A percentile compares a stretch with the other conserved stretches of the same genome.
Evolutionary conservation across 2,797 vertebrate genomes (phyloP).

Genomic region (Schizopygopsis pylzovi): DNA sequence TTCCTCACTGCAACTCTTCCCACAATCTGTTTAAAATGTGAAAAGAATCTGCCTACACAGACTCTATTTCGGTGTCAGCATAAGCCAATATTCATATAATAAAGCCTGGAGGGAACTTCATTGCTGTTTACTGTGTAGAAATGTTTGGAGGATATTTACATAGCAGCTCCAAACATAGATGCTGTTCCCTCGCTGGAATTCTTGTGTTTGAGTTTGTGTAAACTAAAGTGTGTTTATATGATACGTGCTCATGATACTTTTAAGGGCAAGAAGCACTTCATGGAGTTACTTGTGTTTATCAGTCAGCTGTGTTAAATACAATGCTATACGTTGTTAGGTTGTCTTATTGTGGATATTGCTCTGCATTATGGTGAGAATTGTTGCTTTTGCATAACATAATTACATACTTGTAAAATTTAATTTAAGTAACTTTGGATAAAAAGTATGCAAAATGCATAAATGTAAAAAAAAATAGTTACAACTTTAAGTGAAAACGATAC

Average conservation of each 20-base stretch:
- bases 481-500: background rate
- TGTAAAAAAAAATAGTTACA: background rate
- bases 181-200: constrained; percentile 4
- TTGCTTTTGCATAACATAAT: background rate
- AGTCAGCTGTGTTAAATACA: background rate
- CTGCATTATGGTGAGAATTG: background rate
- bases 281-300: background rate
- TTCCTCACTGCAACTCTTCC: background rate
- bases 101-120: background rate
- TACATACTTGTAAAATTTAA: background rate
- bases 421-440: background rate
- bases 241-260: background rate
- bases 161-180: background rate
- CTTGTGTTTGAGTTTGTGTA: background rate
- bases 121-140: background rate
- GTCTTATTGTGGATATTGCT: background rate
- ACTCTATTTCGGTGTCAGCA: background rate
- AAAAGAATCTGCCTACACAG: background rate
- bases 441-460: background rate
- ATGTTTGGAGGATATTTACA: background rate
- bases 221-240: constrained; percentile 26
- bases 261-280: background rate
- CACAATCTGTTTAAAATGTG: background rate
- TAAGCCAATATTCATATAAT: background rate
- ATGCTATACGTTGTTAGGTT: background rate